Evolutionary conservation across 2,888 invertebrate species (phyloP), one percentile per base, ranked within the genome.

Genomic region (Chymomyza procnemis): DNA sequence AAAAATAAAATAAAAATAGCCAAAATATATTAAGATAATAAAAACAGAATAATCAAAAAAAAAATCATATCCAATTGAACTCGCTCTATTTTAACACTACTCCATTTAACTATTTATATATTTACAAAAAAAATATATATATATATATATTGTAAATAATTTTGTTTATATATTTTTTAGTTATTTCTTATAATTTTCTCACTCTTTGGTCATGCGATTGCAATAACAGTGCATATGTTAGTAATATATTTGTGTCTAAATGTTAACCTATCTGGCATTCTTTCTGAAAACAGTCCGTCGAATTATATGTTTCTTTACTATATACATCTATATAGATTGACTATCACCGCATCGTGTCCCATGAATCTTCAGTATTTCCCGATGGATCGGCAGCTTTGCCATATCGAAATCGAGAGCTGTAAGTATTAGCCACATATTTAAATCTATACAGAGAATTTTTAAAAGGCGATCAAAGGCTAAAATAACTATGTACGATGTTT

Each of bases 351-450:
- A 77, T 97, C 97, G 82, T 98, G 98, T 92, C 97, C 97, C 67
- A 97, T 98, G 97, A 96, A 97, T 91, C 94, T 98, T 61, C 97
- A 97, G 91, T 97, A 97, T 92, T 98, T 97, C 91, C 98, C 98
- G 48, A 97, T 98, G 97, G 98, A 98, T 91, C 94, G 97, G 81
- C 98, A 98, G 91, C 92, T 97, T 78, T 98, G 98, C 92, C 96
- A 97, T 90, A 96, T 98, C 91, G 97, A 97, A 93, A 97, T 98
- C 88, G 97, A 98, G 94, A 97, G 97, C 94, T 98, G 98, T 98
- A 95, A 97, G 97, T 97, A 95, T 59, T 21, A 21, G 19, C 18
- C 8, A 26, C 26, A 26, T 26, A 26, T 26, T 26, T 5, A 6
- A 26, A 3, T 26, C 26, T 8, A 26, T 26, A 26, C 34, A 12